A percentile compares a stretch with the other conserved stretches of the same genome.
Evolutionary conservation across 2,797 vertebrate genomes (phyloP).

Genomic region (Arremon aurantiirostris): DNA sequence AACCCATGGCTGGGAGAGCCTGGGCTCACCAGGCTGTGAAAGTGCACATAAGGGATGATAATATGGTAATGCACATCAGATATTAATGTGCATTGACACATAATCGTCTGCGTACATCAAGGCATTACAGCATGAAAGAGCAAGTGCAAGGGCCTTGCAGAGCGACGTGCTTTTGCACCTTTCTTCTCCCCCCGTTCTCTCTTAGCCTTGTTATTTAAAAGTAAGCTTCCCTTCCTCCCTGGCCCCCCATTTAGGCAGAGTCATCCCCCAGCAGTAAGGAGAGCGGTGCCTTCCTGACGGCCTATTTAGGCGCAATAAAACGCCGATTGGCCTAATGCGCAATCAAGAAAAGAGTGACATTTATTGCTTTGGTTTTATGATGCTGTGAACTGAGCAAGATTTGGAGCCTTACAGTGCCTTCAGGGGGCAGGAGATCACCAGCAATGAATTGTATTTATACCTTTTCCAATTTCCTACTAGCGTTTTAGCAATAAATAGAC

Average conservation of each 20-base stretch:
- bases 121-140: constrained; percentile 68
- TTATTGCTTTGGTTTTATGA: constrained; percentile 69
- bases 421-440: constrained; percentile 62
- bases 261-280: constrained; percentile 23
- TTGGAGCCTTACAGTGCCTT: constrained; percentile 46
- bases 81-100: constrained; percentile 82
- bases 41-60: constrained; percentile 76
- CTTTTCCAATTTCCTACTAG: constrained; percentile 62
- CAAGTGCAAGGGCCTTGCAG: not conserved
- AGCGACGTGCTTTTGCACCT: constrained; percentile 27
- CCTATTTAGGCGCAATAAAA: constrained; percentile 70
- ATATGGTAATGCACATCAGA: constrained; percentile 84
- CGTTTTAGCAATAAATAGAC: constrained; percentile 64
- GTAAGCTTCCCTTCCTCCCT: not conserved
- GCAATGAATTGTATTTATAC: constrained; percentile 68
- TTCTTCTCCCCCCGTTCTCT: not conserved
- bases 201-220: not conserved
- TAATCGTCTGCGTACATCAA: constrained; percentile 65
- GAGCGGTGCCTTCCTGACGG: constrained; percentile 35
- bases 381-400: constrained; percentile 55
- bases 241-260: constrained; percentile 40
- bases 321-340: constrained; percentile 56
- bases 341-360: constrained; percentile 66
- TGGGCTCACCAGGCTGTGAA: constrained; percentile 61
- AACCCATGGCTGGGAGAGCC: constrained; percentile 14